Base-by-base conservation (phyloP, 64 coral and sea anemone genomes). In the Actinia tenebrosa region DNA sequence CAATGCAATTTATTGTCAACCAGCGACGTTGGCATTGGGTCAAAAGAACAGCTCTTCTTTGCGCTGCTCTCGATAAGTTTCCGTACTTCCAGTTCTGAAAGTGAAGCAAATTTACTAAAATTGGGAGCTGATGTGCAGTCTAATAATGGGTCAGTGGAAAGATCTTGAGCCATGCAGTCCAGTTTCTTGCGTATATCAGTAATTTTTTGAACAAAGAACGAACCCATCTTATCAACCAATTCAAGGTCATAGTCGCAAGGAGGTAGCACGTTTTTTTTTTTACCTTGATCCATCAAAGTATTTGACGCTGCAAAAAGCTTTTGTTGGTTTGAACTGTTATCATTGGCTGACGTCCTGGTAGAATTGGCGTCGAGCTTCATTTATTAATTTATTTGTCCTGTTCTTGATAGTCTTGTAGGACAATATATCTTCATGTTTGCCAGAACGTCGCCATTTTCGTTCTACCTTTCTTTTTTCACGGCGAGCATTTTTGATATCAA, bases 221-320 rank as follows among this genome's bases (percentile, higher is more conserved):
- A 55, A 55, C 53, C 53, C 53, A 55, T 88, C 53, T 88, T 44
- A 46, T 79, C 77, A 16, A 66, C 53, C 10, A 88, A 25, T 88
- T 30, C n/a, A 42, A 77, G 8, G 44, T 79, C 77, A 53, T 87
- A 37, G 14, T 55, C 71, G 44, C 22, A 88, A 3, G 71, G 45
- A n/a, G 86, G 86, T 54, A 56, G 77, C 6, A 79, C 17, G 7
- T 52, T 14, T 6, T 42, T 69, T 13, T 43, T 45, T 2, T 88
- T 14, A 71, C 86, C 86, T 55, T 77, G 86, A 78, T 88, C 77
- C 47, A 88, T 47, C 71, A 88, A 66, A 13, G 1, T 88, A 26
- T 88, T 88, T 60, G 77, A 22, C 7, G 87, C 87, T 16, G 25
- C 77, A 60, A 88, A 88, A 10, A 88, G 77, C 2, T 88, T 88